Evolutionary conservation across 2,113 vertebrate species (phyloP), one percentile per base, ranked within the genome.

Genomic region (Chinchilla lanigera): DNA sequence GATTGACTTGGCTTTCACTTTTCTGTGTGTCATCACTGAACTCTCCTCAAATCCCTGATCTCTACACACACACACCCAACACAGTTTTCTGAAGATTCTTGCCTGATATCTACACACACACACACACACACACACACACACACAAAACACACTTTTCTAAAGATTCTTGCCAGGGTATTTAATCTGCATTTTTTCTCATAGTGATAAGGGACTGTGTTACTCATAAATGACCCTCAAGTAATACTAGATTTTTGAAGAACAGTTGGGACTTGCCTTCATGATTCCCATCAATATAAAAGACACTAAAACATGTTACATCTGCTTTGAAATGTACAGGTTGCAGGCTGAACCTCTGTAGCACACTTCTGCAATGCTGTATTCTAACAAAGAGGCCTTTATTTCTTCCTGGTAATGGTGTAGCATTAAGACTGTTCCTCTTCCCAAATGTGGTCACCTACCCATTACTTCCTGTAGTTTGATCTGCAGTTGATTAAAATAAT

Each of bases 401-500:
- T 92, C n/a, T 90, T 88, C 83, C 89, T 91, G 54, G 69, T 80
- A 73, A 44, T 38, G 33, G 77, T 60, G 54, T 44, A 85, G 16
- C 63, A 67, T 75, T 73, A 71, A 78, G n/a, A 56, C 63, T 67
- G 0, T 16, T 82, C 84, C 86, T n/a, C 56, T 86, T 63, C 22
- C 22, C 50, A 69, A 81, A 81, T 63, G 44, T 60, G 71, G 41
- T 28, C 17, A 35, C 9, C 33, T 50, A 54, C 38, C 14, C 71
- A 41, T 92, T 87, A 65, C 67, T 82, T 75, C 38, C 61, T 96
- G 56, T 54, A 60, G 28, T 81, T 96, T 86, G 71, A 92, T 82
- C 52, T 61, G 12, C 58, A 75, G 0, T 22, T 77, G 26, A 58
- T 92, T 82, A 63, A 95, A 47, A 77, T 26, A 67, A 41, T 47